Evolutionary conservation across 2,113 vertebrate species (phyloP).

Genomic region (Taxidea taxus): DNA sequence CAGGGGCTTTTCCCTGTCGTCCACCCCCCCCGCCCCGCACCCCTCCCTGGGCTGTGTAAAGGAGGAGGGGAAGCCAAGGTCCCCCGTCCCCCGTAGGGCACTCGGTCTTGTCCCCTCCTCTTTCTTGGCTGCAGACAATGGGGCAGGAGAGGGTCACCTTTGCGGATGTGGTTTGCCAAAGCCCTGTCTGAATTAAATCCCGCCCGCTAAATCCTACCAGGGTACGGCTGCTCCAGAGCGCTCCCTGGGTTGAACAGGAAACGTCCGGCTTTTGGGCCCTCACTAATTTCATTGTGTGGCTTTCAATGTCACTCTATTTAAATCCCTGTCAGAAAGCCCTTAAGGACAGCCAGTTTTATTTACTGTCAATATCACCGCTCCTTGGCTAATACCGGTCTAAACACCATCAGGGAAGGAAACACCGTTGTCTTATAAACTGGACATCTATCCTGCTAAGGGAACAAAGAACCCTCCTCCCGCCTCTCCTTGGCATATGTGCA

Average conservation of each 20-base stretch:
- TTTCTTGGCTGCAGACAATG: background rate
- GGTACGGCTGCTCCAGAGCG: background rate
- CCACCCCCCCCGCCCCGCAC: background rate
- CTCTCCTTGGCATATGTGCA: constrained; percentile 53
- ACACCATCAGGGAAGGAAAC: constrained; percentile 20
- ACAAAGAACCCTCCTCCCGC: constrained; percentile 47
- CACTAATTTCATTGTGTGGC: background rate
- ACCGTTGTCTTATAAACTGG: constrained; percentile 4
- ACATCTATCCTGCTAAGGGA: constrained; percentile 14
- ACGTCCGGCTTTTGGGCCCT: background rate
- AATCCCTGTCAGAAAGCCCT: background rate
- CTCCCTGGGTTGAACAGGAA: background rate
- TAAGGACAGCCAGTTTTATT: constrained; percentile 22
- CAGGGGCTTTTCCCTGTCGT: constrained; percentile 60
- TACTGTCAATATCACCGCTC: background rate
- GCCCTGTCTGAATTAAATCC: background rate
- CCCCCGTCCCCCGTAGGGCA: fast-evolving
- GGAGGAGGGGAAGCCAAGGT: constrained; percentile 30
- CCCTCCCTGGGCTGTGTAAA: background rate
- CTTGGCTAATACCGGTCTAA: background rate
- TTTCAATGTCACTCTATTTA: constrained; percentile 29
- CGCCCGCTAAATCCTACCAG: background rate
- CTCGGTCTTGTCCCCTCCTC: background rate
- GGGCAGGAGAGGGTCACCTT: background rate
- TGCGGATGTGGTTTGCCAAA: background rate